phyloP scores from a whole-genome alignment of 1,140 invertebrate genomes.

The Ruditapes philippinarum region DNA sequence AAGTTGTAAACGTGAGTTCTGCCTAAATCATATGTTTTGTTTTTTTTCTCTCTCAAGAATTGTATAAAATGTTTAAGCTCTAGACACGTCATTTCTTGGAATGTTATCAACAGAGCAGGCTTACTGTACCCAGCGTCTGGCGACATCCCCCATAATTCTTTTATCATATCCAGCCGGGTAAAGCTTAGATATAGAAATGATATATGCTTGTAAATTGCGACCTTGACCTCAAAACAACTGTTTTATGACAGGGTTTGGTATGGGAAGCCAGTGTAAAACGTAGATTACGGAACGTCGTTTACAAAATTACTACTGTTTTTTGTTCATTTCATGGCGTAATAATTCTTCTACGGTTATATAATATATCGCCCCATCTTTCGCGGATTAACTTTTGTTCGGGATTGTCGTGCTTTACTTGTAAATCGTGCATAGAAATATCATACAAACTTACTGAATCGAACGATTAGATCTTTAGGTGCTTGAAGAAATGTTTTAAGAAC shows the following conservation, averaged over 20 bases:
- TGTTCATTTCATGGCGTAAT: constrained; percentile 5
- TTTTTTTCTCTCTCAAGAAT: too few species aligned
- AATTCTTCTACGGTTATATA: not conserved
- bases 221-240: not conserved
- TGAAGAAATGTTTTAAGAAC: too few species aligned
- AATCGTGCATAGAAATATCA: not conserved
- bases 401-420: not conserved
- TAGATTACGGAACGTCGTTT: not conserved
- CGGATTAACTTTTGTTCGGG: not conserved
- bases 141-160: not conserved
- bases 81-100: too few species aligned
- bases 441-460: too few species aligned
- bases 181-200: not conserved
- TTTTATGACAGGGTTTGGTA: not conserved
- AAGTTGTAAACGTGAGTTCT: too few species aligned
- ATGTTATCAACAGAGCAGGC: too few species aligned
- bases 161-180: not conserved
- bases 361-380: constrained; percentile 4
- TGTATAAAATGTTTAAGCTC: too few species aligned
- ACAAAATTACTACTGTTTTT: not conserved
- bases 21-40: too few species aligned
- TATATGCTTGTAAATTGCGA: not conserved
- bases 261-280: not conserved
- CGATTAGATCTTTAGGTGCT: too few species aligned
- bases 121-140: too few species aligned